phyloP scores from a whole-genome alignment of 1,140 invertebrate genomes.

The Drosophila watanabei region DNA sequence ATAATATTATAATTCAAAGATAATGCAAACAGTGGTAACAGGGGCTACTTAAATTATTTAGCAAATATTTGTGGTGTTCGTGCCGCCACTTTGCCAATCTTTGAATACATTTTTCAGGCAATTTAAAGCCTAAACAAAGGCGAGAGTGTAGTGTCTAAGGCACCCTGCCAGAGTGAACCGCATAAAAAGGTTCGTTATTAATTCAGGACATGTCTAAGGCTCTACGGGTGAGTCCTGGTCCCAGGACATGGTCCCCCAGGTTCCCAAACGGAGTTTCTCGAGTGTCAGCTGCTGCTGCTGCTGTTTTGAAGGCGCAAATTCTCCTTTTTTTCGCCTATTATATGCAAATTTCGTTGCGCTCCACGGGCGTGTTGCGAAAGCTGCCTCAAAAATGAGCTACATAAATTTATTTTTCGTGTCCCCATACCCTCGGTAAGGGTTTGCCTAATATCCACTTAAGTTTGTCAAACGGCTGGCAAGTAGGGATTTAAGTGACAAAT shows the following conservation, averaged over 20 bases:
- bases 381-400: conserved; percentile 68
- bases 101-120: conserved; percentile 70
- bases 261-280: conserved; percentile 10
- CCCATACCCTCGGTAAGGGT: conserved; percentile 1
- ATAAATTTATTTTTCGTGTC: conserved; percentile 57
- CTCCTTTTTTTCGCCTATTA: conserved; percentile 58
- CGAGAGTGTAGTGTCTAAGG: neutral
- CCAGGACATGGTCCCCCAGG: conserved; percentile 32
- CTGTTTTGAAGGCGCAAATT: conserved; percentile 33
- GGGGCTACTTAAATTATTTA: conserved; percentile 59
- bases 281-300: conserved; percentile 55
- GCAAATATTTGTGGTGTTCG: conserved; percentile 63
- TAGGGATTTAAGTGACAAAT: conserved; percentile 9
- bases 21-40: conserved; percentile 23
- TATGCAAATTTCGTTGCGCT: conserved; percentile 69
- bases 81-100: conserved; percentile 40
- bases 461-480: conserved; percentile 19
- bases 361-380: conserved; percentile 23
- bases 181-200: conserved; percentile 73
- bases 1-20: conserved; percentile 54
- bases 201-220: conserved; percentile 64
- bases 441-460: conserved; percentile 36
- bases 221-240: conserved; percentile 5
- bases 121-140: conserved; percentile 55
- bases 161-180: conserved; percentile 46